Evolutionary conservation across 2,113 vertebrate genomes (phyloP), one percentile per base, ranked within the genome.

Genomic region (Oreocharis arfaki): DNA sequence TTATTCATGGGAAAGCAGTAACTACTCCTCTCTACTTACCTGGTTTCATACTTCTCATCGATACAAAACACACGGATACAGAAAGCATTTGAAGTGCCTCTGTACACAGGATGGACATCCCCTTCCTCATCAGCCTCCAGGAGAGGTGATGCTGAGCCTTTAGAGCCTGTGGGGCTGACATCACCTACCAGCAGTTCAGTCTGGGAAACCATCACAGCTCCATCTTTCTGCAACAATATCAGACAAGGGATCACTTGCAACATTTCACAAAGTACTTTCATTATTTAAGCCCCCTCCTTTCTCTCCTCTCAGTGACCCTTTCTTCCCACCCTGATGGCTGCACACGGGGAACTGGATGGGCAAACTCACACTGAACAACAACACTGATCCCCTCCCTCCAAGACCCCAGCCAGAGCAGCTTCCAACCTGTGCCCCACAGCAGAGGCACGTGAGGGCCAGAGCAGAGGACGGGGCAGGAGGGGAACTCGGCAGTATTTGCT

Each of bases 11-110:
- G 19, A 86, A 78, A 69, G 56, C 32, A 84, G 17, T 56, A 57
- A 37, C 7, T 52, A 8, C 10, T 68, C 44, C 49, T 44, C 28
- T 16, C 5, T 30, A 76, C 97, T 98, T 86, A 98, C 99, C 99
- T 98, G 35, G 94, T 98, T 95, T 99, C 98, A 14, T 98, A 85
- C 26, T 97, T 96, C 95, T 98, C 98, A 85, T 99, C 96, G 2
- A 99, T 98, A 84, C 97, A 97, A n/a, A 99, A 98, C 30, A 98
- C 86, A 92, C 98, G 98, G 93, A 99, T 98, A 63, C 97, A 93
- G 97, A 99, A 99, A 7, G 97, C 98, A 15, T 97, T 97, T 41
- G 96, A 69, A 71, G 90, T 53, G 49, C 97, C 94, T 73, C 63
- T 71, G 70, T 95, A 95, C 55, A 95, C 26, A 2, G 97, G 97